Conservation (phyloP, 2,113 vertebrate species). For the Nothobranchius furzeri region DNA sequence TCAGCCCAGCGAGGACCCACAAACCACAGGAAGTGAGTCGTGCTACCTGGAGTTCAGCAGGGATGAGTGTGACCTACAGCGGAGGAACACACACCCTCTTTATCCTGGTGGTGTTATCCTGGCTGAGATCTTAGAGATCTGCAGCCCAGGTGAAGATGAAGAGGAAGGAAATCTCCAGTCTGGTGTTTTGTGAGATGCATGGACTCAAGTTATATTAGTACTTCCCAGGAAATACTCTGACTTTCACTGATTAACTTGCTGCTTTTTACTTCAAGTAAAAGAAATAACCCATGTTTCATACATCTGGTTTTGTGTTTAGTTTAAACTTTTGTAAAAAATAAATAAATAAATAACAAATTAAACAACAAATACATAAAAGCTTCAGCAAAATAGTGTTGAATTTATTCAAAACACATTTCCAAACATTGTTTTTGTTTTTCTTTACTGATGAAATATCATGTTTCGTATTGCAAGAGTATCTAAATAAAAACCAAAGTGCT, state of each 20-base stretch:
- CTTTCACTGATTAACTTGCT: too few species aligned
- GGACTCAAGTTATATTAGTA: too few species aligned
- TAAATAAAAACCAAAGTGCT: too few species aligned
- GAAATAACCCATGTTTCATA: too few species aligned
- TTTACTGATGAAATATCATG: neutral
- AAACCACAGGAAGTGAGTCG: neutral
- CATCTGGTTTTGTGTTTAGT: too few species aligned
- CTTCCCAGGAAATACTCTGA: too few species aligned
- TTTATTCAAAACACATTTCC: too few species aligned
- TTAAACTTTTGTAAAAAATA: too few species aligned
- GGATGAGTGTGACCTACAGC: slow-evolving; percentile 5
- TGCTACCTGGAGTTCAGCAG: neutral
- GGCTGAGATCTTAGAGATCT: slow-evolving; percentile 33
- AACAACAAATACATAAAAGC: neutral
- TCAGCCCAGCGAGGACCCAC: slow-evolving; percentile 40
- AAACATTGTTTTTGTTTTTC: neutral
- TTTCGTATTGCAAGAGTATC: too few species aligned
- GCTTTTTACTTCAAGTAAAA: too few species aligned
- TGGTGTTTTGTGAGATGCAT: too few species aligned
- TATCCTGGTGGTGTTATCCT: slow-evolving; percentile 47
- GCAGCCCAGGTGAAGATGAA: slow-evolving; percentile 50
- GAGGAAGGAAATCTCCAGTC: slow-evolving; percentile 4
- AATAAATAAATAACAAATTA: neutral
- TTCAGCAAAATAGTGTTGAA: too few species aligned
- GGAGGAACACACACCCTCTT: neutral